A percentile compares a stretch with the other conserved stretches of the same genome.
These are phyloP conservation scores for Lycia hirtaria DNA, from an alignment of 2,888 invertebrate species.

Conservation along the genomic window DNA sequence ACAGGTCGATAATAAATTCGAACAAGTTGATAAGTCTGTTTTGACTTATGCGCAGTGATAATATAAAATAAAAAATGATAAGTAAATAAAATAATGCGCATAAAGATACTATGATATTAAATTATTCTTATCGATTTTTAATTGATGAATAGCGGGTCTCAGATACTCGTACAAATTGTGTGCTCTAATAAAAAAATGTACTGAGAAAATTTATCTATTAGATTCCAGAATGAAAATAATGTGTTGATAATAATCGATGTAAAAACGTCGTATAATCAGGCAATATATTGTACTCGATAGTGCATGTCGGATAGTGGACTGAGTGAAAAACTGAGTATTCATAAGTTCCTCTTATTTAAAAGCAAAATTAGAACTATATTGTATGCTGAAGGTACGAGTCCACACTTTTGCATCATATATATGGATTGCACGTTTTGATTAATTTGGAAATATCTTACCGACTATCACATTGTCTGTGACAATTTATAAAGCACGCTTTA, in stretches of 20 bases:
- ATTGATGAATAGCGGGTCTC: neutral
- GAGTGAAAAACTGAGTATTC: slow-evolving; percentile 21
- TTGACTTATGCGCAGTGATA: too few species aligned
- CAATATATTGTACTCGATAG: neutral
- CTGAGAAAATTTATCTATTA: slow-evolving; percentile 16
- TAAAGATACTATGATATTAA: neutral
- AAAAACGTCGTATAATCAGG: neutral
- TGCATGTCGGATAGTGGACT: neutral
- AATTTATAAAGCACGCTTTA: too few species aligned
- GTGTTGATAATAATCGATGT: slow-evolving; percentile 7
- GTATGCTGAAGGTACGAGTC: too few species aligned
- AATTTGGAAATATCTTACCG: too few species aligned
- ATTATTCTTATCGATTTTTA: neutral
- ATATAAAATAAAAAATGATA: too few species aligned
- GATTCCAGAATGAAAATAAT: neutral
- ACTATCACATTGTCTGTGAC: too few species aligned
- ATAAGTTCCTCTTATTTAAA: slow-evolving; percentile 33
- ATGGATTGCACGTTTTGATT: too few species aligned
- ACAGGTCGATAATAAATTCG: too few species aligned
- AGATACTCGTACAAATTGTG: slow-evolving; percentile 5
- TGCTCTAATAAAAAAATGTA: neutral
- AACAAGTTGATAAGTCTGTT: too few species aligned
- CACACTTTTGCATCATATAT: too few species aligned
- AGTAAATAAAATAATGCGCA: too few species aligned
- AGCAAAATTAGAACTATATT: slow-evolving; percentile 19